Conservation (phyloP, 2,113 vertebrate species). For the Axis porcinus region DNA sequence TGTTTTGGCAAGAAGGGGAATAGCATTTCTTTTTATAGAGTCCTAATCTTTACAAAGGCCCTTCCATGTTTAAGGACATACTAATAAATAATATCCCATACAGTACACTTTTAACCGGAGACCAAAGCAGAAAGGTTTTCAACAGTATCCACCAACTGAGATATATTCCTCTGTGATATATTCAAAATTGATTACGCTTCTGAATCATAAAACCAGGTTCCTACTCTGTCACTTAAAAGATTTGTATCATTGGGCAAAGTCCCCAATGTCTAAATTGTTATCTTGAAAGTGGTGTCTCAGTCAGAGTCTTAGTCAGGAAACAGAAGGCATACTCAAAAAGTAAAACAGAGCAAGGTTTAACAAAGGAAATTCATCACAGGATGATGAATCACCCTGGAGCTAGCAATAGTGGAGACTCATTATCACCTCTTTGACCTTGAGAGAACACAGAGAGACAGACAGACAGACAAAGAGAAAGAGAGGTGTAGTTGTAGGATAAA, state of each 20-base stretch:
- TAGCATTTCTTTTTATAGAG: background rate
- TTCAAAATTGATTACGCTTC: background rate
- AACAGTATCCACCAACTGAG: background rate
- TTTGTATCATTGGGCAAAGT: background rate
- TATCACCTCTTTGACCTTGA: background rate
- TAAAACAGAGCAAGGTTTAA: background rate
- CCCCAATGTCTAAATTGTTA: background rate
- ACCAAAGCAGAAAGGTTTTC: background rate
- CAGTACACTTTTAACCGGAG: background rate
- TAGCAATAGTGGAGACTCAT: background rate
- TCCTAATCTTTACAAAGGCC: background rate
- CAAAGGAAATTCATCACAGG: background rate
- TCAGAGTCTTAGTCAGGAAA: slow-evolving; percentile 8
- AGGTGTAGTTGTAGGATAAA: background rate
- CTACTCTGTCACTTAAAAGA: background rate
- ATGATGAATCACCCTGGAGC: background rate
- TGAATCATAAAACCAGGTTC: slow-evolving; percentile 3
- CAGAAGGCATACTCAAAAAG: background rate
- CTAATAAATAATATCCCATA: background rate
- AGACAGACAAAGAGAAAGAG: background rate
- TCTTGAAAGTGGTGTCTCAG: slow-evolving; percentile 13
- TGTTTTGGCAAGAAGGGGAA: background rate
- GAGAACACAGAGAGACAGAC: background rate
- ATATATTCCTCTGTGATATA: background rate
- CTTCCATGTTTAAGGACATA: background rate